phyloP scores from a whole-genome alignment of 1,140 invertebrate species.

The Maconellicoccus hirsutus region DNA sequence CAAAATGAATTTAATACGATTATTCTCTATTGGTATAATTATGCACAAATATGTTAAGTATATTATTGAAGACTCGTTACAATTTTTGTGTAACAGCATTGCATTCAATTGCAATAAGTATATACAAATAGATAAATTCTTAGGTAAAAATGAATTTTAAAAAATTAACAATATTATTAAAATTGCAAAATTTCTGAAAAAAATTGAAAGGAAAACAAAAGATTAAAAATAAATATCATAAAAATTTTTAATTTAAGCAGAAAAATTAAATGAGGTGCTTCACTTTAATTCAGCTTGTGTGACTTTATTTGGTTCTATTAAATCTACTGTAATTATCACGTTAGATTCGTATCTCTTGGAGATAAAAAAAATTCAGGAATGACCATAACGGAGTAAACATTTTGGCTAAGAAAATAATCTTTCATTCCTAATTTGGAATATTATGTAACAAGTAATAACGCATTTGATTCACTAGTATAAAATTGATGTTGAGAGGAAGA shows the following conservation, averaged over 20 bases:
- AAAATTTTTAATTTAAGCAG: not conserved
- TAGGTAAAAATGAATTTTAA: not conserved
- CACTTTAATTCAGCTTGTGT: not conserved
- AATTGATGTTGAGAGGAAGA: conserved; percentile 4
- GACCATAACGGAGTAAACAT: not conserved
- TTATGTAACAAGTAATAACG: not conserved
- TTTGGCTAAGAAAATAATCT: not conserved
- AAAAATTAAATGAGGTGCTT: not conserved
- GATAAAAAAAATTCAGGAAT: not conserved
- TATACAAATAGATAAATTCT: not conserved
- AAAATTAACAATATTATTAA: conserved; percentile 10
- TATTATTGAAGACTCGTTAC: no score
- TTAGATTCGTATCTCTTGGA: not conserved
- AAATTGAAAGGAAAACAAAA: not conserved
- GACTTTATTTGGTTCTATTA: not conserved
- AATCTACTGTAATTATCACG: not conserved
- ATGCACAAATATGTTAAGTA: no score
- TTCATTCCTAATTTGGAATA: not conserved
- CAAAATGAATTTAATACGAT: no score
- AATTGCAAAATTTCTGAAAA: not conserved
- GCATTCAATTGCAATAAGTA: not conserved
- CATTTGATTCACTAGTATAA: not conserved
- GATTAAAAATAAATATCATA: not conserved
- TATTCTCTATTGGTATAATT: no score
- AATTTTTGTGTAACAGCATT: no score